These are phyloP conservation scores for Rattus norvegicus DNA, from an alignment of 2,113 vertebrate genomes.

Conservation along the genomic window GRCr8 NC_086028.1:99873501-99874000, in stretches of 20 bases:
- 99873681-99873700: not conserved
- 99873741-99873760: too few relatives aligned
- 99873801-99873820: too few relatives aligned
- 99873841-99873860: constrained; percentile 8
- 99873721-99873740: not conserved
- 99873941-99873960: not conserved
- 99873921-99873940: not conserved
- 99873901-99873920: not conserved
- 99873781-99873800: too few relatives aligned
- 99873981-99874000: not conserved
- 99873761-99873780: too few relatives aligned
- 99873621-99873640: not conserved
- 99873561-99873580: not conserved
- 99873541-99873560: not conserved
- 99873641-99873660: not conserved
- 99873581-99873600: not conserved
- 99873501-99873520: not conserved
- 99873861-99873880: not conserved
- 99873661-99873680: not conserved
- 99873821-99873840: not conserved
- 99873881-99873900: not conserved
- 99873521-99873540: not conserved
- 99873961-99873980: not conserved
- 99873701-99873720: not conserved
- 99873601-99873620: not conserved